Base-by-base conservation (phyloP, 2,113 vertebrate genomes). In the Candoia aspera region DNA sequence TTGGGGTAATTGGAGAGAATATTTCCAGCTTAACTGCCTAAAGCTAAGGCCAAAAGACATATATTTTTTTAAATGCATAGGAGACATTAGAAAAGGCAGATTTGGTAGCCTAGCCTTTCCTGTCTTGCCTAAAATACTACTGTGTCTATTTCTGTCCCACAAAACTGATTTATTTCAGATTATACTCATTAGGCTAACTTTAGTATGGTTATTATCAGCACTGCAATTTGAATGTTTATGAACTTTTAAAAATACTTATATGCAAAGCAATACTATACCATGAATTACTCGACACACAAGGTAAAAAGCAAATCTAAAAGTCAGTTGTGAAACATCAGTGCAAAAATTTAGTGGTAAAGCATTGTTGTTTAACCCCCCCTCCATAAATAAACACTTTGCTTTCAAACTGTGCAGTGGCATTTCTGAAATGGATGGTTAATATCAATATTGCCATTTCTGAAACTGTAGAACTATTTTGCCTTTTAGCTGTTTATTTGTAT, bases 341-440 rank as follows among this genome's bases (percentile, higher is more conserved):
- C 96, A 97, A 97, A 97, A 97, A 95, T 96, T 97, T 96, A 96
- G 9, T 96, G 95, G 95, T 97, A 97, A 15, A 91, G 93, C 46
- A 64, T 59, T 84, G 24, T 57, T 49, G 33, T 92, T 96, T 86
- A 8, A 12, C 12, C 24, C 15, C 11, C 29, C 49, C 15, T 23
- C 29, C 49, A 13, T 29, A 94, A 96, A 95, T 93, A 96, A 53
- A 37, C 89, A 90, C 96, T 60, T 93, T 12, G 11, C 95, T 88
- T 87, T 54, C 68, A 92, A 60, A 58, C 42, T 95, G 96, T 95
- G 95, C 93, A 96, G 96, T 97, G 95, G 95, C 95, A 97, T 93
- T 94, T 92, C 94, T 94, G 87, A 96, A 97, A 94, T 93, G 96
- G 94, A 94, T 96, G 92, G 94, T 93, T 93, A 95, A 87, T 57